These are phyloP conservation scores for Drosophila neocordata DNA, from an alignment of 1,140 invertebrate genomes.

Conservation along the genomic window DNA sequence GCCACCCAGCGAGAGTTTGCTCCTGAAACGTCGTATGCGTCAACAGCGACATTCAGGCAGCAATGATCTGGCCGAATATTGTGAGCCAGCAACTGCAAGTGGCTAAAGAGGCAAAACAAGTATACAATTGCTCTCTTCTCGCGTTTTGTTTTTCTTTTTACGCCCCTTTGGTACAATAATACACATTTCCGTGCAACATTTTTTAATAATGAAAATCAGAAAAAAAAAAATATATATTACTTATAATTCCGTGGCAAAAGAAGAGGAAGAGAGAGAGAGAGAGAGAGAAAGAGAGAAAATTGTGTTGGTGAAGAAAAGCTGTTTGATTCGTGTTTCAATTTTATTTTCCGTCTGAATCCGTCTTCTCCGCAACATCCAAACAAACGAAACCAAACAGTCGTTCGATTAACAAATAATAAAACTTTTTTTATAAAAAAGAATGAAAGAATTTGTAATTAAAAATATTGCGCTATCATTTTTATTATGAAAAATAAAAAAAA, in stretches of 20 bases:
- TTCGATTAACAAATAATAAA: constrained; percentile 61
- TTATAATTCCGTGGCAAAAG: constrained; percentile 41
- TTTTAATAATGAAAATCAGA: constrained; percentile 20
- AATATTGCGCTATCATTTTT: constrained; percentile 71
- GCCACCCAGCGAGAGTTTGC: constrained; percentile 91
- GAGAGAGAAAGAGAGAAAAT: constrained; percentile 23
- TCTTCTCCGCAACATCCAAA: constrained; percentile 46
- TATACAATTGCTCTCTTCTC: neutral
- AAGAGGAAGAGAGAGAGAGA: constrained; percentile 6
- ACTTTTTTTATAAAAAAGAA: constrained; percentile 80
- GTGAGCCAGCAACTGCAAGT: constrained; percentile 75
- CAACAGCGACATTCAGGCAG: constrained; percentile 43
- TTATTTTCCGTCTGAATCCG: neutral
- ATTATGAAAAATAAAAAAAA: constrained; percentile 75
- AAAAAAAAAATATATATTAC: constrained; percentile 29
- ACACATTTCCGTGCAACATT: neutral
- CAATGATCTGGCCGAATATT: constrained; percentile 64
- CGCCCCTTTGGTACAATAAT: neutral
- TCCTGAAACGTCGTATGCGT: constrained; percentile 89
- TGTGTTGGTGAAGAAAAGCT: constrained; percentile 21
- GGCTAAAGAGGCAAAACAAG: constrained; percentile 50
- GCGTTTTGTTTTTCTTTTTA: constrained; percentile 10
- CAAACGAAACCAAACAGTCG: constrained; percentile 69
- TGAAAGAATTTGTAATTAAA: constrained; percentile 64
- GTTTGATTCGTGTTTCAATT: constrained; percentile 34